These are phyloP conservation scores for Pristionchus maxplancki DNA, from an alignment of 2,888 invertebrate species.

Conservation along the genomic window DNA sequence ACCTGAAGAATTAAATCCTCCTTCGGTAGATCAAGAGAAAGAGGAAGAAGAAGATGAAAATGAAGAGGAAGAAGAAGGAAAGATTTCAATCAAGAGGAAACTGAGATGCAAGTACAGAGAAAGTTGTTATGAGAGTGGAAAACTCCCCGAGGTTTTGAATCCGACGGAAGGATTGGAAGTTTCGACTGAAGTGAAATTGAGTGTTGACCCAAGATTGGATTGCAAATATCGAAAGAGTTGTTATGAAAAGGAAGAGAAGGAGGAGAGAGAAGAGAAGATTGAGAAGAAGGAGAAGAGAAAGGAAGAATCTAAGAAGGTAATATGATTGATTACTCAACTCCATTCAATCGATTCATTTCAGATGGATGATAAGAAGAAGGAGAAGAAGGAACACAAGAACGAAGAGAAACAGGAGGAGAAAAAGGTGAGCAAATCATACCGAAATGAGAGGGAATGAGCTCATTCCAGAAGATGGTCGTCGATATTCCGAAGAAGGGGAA, in stretches of 20 bases:
- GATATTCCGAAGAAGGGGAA: not conserved
- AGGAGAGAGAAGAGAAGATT: conserved; percentile 52
- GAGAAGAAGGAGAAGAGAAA: conserved; percentile 20
- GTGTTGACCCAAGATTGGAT: conserved; percentile 61
- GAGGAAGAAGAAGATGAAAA: conserved; percentile 55
- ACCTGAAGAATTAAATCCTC: conserved; percentile 59
- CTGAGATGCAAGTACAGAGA: conserved; percentile 72
- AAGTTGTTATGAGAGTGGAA: conserved; percentile 74
- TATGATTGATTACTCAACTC: not conserved
- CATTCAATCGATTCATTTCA: not conserved
- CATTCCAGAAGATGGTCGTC: not conserved
- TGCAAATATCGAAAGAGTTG: conserved; percentile 73
- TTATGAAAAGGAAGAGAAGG: conserved; percentile 65
- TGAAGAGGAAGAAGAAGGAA: conserved; percentile 50
- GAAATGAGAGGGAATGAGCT: not conserved
- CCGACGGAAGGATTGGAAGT: conserved; percentile 8
- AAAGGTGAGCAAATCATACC: not conserved
- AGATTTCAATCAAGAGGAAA: conserved; percentile 57
- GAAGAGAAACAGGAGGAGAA: conserved; percentile 34
- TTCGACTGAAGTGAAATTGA: not conserved
- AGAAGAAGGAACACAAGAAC: conserved; percentile 44
- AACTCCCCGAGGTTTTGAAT: conserved; percentile 63
- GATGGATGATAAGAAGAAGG: not conserved
- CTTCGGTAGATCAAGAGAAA: conserved; percentile 58
- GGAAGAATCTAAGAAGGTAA: not conserved